Evolutionary conservation across 2,797 vertebrate species (phyloP).

Genomic region (Spinibarbus caldwelli): DNA sequence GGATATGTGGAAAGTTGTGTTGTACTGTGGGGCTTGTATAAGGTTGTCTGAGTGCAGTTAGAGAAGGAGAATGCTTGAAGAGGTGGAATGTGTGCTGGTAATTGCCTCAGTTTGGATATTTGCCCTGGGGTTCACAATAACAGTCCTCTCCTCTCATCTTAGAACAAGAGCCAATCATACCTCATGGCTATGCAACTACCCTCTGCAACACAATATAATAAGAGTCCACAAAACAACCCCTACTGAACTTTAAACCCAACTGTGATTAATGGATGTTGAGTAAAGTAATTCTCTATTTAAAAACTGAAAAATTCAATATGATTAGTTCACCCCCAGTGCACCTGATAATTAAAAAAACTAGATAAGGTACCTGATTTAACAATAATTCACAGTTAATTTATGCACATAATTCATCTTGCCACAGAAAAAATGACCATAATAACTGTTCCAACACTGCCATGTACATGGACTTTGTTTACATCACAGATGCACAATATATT

Average conservation of each 20-base stretch:
- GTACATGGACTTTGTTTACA: background rate
- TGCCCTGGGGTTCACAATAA: slow-evolving; percentile 16
- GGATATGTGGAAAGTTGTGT: background rate
- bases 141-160: slow-evolving; percentile 17
- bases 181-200: background rate
- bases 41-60: background rate
- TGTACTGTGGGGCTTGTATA: background rate
- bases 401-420: slow-evolving; percentile 2
- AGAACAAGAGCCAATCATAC: slow-evolving; percentile 17
- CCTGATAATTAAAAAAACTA: slow-evolving; percentile 10
- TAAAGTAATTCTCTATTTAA: slow-evolving; percentile 23
- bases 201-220: slow-evolving; percentile 16
- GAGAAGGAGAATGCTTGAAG: background rate
- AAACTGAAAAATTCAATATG: slow-evolving; percentile 7
- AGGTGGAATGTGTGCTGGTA: background rate
- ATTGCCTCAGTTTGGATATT: slow-evolving; percentile 16
- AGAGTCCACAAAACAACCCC: slow-evolving; percentile 7
- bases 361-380: slow-evolving; percentile 1
- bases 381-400: background rate
- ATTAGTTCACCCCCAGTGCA: slow-evolving; percentile 23
- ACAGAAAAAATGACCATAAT: background rate
- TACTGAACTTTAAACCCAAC: slow-evolving; percentile 19
- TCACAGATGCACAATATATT: background rate
- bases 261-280: slow-evolving; percentile 18
- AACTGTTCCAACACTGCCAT: background rate